Percentiles rank a stretch among this genome's conserved stretches.
These are phyloP conservation scores for Chiloscyllium punctatum DNA, from an alignment of 2,797 vertebrate species.

Conservation along the genomic window DNA sequence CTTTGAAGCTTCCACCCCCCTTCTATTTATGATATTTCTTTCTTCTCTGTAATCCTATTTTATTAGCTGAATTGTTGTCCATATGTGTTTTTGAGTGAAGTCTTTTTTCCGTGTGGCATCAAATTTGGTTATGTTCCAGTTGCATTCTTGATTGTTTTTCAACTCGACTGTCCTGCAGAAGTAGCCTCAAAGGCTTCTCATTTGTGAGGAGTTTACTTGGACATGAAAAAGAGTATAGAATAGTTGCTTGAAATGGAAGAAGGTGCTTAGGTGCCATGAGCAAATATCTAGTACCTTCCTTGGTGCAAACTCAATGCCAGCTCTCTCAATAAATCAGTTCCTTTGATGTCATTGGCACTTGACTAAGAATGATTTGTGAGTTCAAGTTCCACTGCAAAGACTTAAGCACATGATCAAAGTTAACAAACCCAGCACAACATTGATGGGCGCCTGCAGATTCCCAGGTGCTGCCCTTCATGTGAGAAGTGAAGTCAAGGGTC, in stretches of 20 bases:
- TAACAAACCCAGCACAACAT: background rate
- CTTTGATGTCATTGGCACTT: background rate
- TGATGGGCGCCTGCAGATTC: background rate
- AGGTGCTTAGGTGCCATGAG: background rate
- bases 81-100: background rate
- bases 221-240: background rate
- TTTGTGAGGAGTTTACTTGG: background rate
- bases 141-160: background rate
- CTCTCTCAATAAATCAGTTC: background rate
- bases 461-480: background rate
- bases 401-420: background rate
- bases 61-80: background rate
- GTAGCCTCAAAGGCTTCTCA: background rate
- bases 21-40: conserved; percentile 2
- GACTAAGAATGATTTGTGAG: background rate
- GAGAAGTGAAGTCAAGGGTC: background rate
- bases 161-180: background rate
- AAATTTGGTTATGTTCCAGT: background rate
- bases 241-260: background rate
- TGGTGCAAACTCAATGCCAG: background rate
- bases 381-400: background rate
- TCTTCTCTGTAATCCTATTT: background rate
- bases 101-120: background rate
- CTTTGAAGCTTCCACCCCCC: background rate
- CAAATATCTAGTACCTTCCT: background rate